A percentile compares a stretch with the other conserved stretches of the same genome.
These are phyloP conservation scores for Lophochroa leadbeateri DNA, from an alignment of 2,113 vertebrate genomes.

Conservation along the genomic window DNA sequence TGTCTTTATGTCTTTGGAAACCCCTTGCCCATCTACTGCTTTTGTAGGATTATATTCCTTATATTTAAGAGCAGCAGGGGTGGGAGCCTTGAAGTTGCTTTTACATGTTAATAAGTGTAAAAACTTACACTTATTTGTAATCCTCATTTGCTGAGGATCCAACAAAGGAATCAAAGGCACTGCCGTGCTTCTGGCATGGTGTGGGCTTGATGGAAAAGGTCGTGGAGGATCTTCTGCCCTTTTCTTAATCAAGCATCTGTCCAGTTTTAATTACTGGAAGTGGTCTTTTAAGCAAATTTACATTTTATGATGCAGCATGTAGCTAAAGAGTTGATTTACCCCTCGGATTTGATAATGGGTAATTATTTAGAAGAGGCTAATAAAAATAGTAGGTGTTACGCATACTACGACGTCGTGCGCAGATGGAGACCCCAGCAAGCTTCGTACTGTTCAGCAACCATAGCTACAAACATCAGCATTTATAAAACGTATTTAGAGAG, in stretches of 20 bases:
- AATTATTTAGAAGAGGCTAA: not conserved
- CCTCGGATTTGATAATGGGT: not conserved
- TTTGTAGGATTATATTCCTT: not conserved
- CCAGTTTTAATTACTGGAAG: not conserved
- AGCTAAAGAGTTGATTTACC: not conserved
- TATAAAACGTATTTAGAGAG: not conserved
- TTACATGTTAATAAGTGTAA: accelerated
- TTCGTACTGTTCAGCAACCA: not conserved
- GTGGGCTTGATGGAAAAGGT: not conserved
- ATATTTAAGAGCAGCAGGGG: accelerated
- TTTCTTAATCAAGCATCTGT: not conserved
- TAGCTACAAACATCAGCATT: not conserved
- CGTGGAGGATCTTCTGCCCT: not conserved
- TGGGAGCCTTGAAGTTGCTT: not conserved
- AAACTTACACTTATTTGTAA: not conserved
- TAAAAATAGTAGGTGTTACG: not conserved
- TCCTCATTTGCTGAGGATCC: not conserved
- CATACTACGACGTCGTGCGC: accelerated
- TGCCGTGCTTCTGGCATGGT: accelerated
- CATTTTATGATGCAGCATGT: accelerated
- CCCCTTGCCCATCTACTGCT: accelerated
- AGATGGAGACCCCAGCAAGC: not conserved
- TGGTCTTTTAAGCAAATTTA: not conserved
- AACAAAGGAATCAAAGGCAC: not conserved
- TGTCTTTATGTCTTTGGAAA: not conserved